Conservation (phyloP, 1,140 invertebrate species). For the Ips typographus region DNA sequence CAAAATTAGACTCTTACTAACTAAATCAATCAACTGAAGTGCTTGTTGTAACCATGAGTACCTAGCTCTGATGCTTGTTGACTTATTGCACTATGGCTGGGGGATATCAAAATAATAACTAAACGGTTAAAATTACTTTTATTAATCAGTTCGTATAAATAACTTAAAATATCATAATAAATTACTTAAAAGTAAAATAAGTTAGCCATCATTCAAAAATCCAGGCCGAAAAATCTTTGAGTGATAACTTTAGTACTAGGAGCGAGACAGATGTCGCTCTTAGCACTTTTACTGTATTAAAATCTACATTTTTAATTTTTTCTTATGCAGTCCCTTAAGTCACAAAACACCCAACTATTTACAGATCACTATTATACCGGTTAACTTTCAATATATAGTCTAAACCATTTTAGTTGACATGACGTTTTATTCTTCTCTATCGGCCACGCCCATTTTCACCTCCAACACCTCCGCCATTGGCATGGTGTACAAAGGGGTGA, state of each 20-base stretch:
- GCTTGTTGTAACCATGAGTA: too few species aligned
- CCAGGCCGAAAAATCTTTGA: not conserved
- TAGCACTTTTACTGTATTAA: not conserved
- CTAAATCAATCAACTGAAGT: too few species aligned
- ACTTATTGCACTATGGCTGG: too few species aligned
- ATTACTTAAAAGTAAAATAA: not conserved
- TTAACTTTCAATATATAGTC: not conserved
- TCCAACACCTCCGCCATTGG: slow-evolving; percentile 35
- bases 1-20: too few species aligned
- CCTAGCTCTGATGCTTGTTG: too few species aligned
- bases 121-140: not conserved
- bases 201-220: not conserved
- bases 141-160: not conserved
- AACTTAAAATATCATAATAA: not conserved
- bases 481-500: slow-evolving; percentile 63
- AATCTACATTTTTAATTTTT: not conserved
- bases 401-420: not conserved
- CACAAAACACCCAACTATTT: not conserved
- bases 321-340: not conserved
- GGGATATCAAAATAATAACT: not conserved
- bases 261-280: slow-evolving; percentile 4
- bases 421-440: slow-evolving; percentile 26
- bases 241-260: slow-evolving; percentile 2
- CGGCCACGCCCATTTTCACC: slow-evolving; percentile 13
- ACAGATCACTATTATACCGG: not conserved